phyloP scores from a whole-genome alignment of 1,140 invertebrate genomes.

The Sitobion miscanthi region DNA sequence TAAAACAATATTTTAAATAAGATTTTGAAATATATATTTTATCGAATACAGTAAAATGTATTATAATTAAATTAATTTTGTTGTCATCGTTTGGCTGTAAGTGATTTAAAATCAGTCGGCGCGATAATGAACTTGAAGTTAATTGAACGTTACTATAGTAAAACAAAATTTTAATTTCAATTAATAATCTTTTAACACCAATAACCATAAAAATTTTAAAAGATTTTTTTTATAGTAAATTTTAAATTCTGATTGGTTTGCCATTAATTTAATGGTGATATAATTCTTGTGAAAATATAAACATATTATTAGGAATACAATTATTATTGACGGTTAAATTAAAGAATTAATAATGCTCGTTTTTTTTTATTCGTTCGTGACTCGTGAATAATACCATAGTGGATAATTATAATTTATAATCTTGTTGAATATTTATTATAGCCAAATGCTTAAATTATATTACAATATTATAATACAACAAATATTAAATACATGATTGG shows the following conservation, averaged over 20 bases:
- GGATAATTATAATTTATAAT: neutral
- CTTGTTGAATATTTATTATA: too few relatives aligned
- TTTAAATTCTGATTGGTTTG: neutral
- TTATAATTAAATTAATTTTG: neutral
- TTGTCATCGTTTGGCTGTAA: neutral
- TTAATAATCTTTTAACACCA: neutral
- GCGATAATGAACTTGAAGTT: neutral
- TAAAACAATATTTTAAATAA: neutral
- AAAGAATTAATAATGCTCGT: neutral
- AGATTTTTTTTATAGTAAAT: neutral
- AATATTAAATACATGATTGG: too few relatives aligned
- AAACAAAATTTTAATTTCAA: too few relatives aligned
- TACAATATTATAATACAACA: too few relatives aligned
- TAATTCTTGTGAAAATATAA: neutral
- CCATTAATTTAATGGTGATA: neutral
- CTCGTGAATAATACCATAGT: neutral
- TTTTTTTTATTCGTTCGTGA: neutral
- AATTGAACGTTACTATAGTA: neutral
- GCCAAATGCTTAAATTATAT: too few relatives aligned
- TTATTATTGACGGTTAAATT: neutral
- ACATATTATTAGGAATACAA: neutral
- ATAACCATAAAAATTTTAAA: neutral
- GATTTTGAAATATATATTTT: too few relatives aligned
- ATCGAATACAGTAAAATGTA: neutral
- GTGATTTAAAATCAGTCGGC: neutral